A percentile compares a stretch with the other conserved stretches of the same genome.
Evolutionary conservation across 2,888 invertebrate species (phyloP).

Genomic region (Cyclophora albipunctata): DNA sequence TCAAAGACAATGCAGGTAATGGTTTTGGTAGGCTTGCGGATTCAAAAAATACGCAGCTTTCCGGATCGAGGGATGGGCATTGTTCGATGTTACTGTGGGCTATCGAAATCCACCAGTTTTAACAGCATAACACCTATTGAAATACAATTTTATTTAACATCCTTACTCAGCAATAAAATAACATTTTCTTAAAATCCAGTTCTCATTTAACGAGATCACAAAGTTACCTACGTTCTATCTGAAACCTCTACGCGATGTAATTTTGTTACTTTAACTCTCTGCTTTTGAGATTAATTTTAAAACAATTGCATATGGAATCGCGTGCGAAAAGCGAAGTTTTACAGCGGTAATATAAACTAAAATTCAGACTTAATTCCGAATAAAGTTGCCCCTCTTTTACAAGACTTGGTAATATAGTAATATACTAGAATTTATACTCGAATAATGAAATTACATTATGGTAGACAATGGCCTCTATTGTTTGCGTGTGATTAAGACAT

Average conservation of each 20-base stretch:
- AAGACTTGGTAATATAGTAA: constrained; percentile 22
- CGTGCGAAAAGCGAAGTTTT: constrained; percentile 13
- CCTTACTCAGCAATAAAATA: constrained; percentile 2
- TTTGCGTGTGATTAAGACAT: constrained; percentile 38
- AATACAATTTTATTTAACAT: not conserved
- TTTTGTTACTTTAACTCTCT: too few relatives aligned
- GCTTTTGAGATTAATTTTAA: too few relatives aligned
- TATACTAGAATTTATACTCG: constrained; percentile 47
- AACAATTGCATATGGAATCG: too few relatives aligned
- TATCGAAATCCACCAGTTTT: constrained; percentile 8
- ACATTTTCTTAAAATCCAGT: not conserved
- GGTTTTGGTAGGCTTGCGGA: constrained; percentile 32
- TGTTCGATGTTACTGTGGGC: constrained; percentile 12
- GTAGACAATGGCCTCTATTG: constrained; percentile 30
- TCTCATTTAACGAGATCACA: too few relatives aligned
- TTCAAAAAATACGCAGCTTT: constrained; percentile 9
- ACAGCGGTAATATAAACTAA: constrained; percentile 28
- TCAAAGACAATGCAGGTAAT: constrained; percentile 49
- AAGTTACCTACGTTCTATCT: not conserved
- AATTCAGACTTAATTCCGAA: too few relatives aligned
- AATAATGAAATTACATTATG: constrained; percentile 38
- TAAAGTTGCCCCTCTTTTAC: too few relatives aligned
- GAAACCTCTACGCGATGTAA: not conserved
- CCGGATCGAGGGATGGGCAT: constrained; percentile 4
- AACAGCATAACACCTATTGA: constrained; percentile 3